Percentiles rank a stretch among this genome's conserved stretches.
These are phyloP conservation scores for Scaptomyza polygonia DNA, from an alignment of 2,888 invertebrate species.

Conservation along the genomic window DNA sequence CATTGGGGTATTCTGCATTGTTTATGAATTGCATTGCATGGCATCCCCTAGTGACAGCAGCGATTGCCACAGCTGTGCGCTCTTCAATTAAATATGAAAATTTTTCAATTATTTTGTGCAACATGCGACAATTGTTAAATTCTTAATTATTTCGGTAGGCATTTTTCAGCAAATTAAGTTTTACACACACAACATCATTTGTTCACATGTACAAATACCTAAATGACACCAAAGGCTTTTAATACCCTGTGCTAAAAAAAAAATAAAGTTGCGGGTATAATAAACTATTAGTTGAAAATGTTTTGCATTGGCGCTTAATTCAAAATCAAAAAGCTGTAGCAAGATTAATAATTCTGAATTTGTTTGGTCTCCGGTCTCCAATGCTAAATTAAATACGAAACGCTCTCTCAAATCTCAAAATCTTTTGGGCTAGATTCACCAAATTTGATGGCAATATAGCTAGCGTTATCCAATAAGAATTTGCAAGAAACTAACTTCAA, in stretches of 20 bases:
- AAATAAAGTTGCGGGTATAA: neutral
- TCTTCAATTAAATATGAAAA: slow-evolving; percentile 81
- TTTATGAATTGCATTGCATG: slow-evolving; percentile 70
- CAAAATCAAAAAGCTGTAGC: too few relatives aligned
- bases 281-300: neutral
- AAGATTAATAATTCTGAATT: too few relatives aligned
- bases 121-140: slow-evolving; percentile 79
- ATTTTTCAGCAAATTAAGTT: slow-evolving; percentile 57
- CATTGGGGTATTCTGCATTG: slow-evolving; percentile 55
- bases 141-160: slow-evolving; percentile 70
- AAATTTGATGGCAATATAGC: too few relatives aligned
- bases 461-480: too few relatives aligned
- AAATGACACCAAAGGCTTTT: slow-evolving; percentile 12
- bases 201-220: slow-evolving; percentile 12
- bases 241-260: neutral
- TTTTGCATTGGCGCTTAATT: neutral
- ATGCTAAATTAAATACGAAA: too few relatives aligned
- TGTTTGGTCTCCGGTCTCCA: too few relatives aligned
- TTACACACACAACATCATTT: slow-evolving; percentile 30
- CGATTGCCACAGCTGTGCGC: slow-evolving; percentile 65
- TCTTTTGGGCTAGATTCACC: too few relatives aligned
- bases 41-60: slow-evolving; percentile 69
- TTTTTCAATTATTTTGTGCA: slow-evolving; percentile 81
- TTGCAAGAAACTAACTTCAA: too few relatives aligned
- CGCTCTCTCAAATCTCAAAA: too few relatives aligned